Conservation (phyloP, 1,140 invertebrate species). For the Magallana ariakensis region DNA sequence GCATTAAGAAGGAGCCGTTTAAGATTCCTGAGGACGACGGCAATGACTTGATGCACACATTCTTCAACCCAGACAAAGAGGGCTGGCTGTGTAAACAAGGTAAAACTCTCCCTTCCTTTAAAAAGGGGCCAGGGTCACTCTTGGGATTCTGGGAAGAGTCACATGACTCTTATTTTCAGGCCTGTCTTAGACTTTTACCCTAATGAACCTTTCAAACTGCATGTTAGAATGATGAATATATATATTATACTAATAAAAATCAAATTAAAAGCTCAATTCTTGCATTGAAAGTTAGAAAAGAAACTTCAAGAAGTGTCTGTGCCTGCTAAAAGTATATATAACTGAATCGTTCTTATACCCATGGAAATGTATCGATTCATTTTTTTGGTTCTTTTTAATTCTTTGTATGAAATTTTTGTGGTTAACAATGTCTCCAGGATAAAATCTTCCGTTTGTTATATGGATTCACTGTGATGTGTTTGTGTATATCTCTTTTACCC, state of each 20-base stretch:
- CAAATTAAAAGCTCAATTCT: conserved; percentile 1
- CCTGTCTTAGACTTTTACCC: conserved; percentile 4
- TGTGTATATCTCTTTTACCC: conserved; percentile 52
- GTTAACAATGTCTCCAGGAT: neutral
- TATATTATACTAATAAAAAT: conserved; percentile 11
- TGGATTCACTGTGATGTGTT: conserved; percentile 30
- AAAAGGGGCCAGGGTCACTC: neutral
- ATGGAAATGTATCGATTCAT: neutral
- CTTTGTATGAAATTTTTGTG: neutral
- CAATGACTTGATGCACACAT: conserved; percentile 99
- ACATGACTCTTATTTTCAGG: neutral
- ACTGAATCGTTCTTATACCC: neutral
- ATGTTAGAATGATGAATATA: conserved; percentile 30
- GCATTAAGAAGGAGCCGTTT: conserved; percentile 99
- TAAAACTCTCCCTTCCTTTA: conserved; percentile 67
- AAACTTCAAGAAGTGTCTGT: neutral
- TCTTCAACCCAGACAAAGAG: conserved; percentile 99
- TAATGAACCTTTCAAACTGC: neutral
- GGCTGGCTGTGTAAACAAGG: conserved; percentile 99
- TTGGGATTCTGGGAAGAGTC: conserved; percentile 13
- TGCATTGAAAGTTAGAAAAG: neutral
- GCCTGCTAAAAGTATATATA: conserved; percentile 17
- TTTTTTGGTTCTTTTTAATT: neutral
- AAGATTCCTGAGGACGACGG: conserved; percentile 99
- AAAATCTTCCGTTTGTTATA: neutral